Percentiles rank a stretch among this genome's conserved stretches.
phyloP scores from a whole-genome alignment of 2,888 invertebrate species.

The Strigamia crassipes region DNA sequence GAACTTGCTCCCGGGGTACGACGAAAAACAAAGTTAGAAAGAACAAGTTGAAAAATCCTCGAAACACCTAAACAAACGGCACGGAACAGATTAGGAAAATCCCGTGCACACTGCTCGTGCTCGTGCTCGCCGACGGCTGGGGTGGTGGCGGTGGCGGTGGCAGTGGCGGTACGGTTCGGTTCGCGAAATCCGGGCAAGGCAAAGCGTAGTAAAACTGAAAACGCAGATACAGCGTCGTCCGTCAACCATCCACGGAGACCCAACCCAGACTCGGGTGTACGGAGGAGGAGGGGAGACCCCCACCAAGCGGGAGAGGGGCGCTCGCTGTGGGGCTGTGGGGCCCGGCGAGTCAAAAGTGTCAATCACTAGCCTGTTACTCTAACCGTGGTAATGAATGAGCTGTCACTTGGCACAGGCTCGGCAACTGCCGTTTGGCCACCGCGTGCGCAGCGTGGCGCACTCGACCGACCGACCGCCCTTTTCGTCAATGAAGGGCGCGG shows the following conservation, averaged over 20 bases:
- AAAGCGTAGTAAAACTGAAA: not conserved
- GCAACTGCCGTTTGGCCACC: constrained; percentile 43
- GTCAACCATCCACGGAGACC: constrained; percentile 22
- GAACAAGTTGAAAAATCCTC: not conserved
- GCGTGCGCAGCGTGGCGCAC: constrained; percentile 43
- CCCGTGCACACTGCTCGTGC: not conserved
- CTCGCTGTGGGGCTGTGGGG: constrained; percentile 43
- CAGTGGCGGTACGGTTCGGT: not conserved
- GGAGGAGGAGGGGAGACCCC: constrained; percentile 5
- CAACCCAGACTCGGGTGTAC: constrained; percentile 14
- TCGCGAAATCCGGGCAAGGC: not conserved
- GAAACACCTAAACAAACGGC: not conserved
- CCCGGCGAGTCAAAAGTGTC: constrained; percentile 47
- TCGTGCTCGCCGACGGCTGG: not conserved
- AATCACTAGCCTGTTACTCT: constrained; percentile 48
- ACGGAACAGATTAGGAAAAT: not conserved
- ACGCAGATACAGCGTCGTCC: constrained; percentile 20
- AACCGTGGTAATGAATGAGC: constrained; percentile 49
- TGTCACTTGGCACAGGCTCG: constrained; percentile 48
- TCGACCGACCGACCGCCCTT: constrained; percentile 36
- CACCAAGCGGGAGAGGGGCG: constrained; percentile 34
- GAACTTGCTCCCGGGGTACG: constrained; percentile 60
- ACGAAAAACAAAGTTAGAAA: not conserved
- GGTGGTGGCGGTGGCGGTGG: not conserved
- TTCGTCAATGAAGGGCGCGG: constrained; percentile 31